Evolutionary conservation across 2,113 vertebrate species (phyloP).

Genomic region (Echinops telfairi): DNA sequence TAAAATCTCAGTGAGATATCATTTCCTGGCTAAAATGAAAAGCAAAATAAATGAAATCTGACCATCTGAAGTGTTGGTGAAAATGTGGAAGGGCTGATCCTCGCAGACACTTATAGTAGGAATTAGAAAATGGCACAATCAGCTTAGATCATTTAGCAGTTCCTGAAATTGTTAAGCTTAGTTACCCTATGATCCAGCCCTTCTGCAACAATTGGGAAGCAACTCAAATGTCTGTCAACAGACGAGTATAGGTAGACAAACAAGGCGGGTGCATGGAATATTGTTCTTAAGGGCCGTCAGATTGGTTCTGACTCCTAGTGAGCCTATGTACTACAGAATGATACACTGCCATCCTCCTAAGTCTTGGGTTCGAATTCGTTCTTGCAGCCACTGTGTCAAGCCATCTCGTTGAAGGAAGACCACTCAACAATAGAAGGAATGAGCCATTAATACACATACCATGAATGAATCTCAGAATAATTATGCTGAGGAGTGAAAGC

Average conservation of each 20-base stretch:
- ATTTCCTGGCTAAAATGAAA: neutral
- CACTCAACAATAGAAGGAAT: neutral
- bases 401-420: neutral
- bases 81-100: neutral
- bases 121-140: neutral
- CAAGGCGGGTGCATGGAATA: neutral
- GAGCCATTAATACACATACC: neutral
- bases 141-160: neutral
- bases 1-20: neutral
- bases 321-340: no score
- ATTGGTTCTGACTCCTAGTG: no score
- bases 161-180: neutral
- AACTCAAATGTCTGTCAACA: neutral
- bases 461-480: neutral
- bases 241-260: neutral
- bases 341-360: no score
- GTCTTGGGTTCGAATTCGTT: no score
- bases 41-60: neutral
- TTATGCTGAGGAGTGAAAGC: neutral
- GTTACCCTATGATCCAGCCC: neutral
- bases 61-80: neutral
- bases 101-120: neutral
- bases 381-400: no score
- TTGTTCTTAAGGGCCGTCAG: no score
- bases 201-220: neutral